Evolutionary conservation across 1,140 invertebrate species (phyloP).

Genomic region (Dufourea novaeangliae): DNA sequence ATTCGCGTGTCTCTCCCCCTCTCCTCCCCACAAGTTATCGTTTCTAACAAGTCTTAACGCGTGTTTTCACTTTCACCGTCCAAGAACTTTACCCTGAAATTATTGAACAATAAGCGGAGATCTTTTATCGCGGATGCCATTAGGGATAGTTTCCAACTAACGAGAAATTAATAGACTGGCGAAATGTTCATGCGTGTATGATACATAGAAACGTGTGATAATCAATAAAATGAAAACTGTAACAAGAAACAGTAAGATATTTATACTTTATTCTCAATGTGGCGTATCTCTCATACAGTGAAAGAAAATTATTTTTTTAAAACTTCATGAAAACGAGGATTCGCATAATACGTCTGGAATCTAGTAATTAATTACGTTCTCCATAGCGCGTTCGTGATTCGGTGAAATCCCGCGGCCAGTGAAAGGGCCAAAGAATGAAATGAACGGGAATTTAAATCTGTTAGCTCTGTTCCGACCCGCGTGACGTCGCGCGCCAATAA

Average conservation of each 20-base stretch:
- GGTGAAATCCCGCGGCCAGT: neutral
- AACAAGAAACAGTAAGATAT: too few relatives aligned
- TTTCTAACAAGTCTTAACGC: neutral
- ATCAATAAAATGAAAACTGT: too few relatives aligned
- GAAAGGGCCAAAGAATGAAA: neutral
- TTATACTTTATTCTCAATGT: too few relatives aligned
- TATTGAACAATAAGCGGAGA: neutral
- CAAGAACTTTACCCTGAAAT: neutral
- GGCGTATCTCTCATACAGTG: too few relatives aligned
- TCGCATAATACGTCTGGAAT: too few relatives aligned
- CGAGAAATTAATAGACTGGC: neutral
- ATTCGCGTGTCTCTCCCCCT: neutral
- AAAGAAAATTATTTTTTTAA: too few relatives aligned
- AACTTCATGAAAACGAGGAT: too few relatives aligned
- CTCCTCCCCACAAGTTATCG: too few relatives aligned
- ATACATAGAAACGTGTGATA: too few relatives aligned
- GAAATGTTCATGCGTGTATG: too few relatives aligned
- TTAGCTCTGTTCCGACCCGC: constrained; percentile 9
- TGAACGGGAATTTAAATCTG: constrained; percentile 33
- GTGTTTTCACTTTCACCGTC: constrained; percentile 16
- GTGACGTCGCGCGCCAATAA: constrained; percentile 14
- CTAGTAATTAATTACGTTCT: neutral
- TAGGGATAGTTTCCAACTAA: neutral
- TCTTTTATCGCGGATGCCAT: neutral
- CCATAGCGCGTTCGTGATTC: neutral